Conservation (phyloP, 2,888 invertebrate genomes). For the Polydrusus cervinus region DNA sequence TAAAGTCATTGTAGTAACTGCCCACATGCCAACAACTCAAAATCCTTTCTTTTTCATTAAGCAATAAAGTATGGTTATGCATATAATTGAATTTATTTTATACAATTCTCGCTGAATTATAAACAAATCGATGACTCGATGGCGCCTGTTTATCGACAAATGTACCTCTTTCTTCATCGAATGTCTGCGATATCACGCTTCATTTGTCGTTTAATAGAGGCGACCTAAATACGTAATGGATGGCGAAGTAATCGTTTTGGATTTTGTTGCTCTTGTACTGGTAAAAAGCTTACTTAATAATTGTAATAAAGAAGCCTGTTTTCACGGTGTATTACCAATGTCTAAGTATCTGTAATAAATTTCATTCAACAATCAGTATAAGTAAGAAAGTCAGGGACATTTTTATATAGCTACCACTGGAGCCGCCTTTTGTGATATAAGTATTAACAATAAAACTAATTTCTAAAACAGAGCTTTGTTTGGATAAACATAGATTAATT, state of each 20-base stretch:
- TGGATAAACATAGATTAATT: no score
- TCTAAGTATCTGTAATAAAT: neutral
- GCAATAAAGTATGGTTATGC: constrained; percentile 48
- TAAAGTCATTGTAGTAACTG: constrained; percentile 45
- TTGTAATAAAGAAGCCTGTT: no score
- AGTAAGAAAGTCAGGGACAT: neutral
- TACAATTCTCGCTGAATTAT: constrained; percentile 43
- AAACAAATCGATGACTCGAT: constrained; percentile 50
- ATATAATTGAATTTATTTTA: constrained; percentile 51
- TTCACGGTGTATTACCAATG: constrained; percentile 3
- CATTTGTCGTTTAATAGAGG: constrained; percentile 46
- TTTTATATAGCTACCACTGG: no score
- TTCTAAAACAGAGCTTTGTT: no score
- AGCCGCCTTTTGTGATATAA: no score
- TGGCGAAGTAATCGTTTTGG: constrained; percentile 28
- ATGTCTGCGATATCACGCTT: constrained; percentile 44
- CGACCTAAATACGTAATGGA: constrained; percentile 43
- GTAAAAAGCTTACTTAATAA: constrained; percentile 3
- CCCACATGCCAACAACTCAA: constrained; percentile 35
- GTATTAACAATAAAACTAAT: no score
- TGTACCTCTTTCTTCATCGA: constrained; percentile 49
- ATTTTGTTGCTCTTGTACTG: constrained; percentile 19
- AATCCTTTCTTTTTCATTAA: constrained; percentile 53
- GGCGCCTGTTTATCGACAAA: constrained; percentile 51
- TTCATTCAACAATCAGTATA: neutral